Evolutionary conservation across 2,888 invertebrate genomes (phyloP), one percentile per base, ranked within the genome.

Genomic region (Beris morrisii): DNA sequence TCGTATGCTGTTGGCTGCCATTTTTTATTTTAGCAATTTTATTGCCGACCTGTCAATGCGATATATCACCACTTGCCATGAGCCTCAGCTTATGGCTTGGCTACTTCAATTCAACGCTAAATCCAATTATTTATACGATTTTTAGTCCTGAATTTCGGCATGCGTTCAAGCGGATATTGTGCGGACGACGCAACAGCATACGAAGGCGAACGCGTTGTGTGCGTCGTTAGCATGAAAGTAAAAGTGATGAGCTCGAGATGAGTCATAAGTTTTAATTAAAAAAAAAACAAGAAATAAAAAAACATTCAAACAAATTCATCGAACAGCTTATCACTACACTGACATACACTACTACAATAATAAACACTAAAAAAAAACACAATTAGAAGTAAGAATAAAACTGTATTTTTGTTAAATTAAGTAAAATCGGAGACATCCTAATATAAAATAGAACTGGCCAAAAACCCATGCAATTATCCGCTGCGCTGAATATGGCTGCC

Each of bases 1-100:
- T 97, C 80, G 92, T 96, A 68, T 87, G 92, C 72, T 97, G 96
- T 81, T 97, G 96, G 96, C 85, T 95, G 76, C 97, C 97, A 53
- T 97, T 97, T 83, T 97, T 97, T 83, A 88, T 95, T 72, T 86
- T 95, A 83, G 96, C 96, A 22, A 86, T 97, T 67, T 82, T 94
- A 70, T 85, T 93, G 80, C 95, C 97, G 67, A 88, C 96, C 71
- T 95, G 95, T 79, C 86, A 88, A 71, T 88, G 88, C 77, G 82
- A 85, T 75, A 86, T 91, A 76, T 88, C 88, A 78, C 89, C 89
- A 72, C 87, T 89, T 77, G 83, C 93, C 74, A 87, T 91, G 73
- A 90, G 91, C 71, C 85, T 93, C 73, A 92, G 91, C 79, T 86
- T 94, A 70, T 97, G 96, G 96, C 84, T 95, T 71, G 95, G 95